Evolutionary conservation across 2,797 vertebrate genomes (phyloP), one percentile per base, ranked within the genome.

Genomic region (Paramormyrops hopkinsi): DNA sequence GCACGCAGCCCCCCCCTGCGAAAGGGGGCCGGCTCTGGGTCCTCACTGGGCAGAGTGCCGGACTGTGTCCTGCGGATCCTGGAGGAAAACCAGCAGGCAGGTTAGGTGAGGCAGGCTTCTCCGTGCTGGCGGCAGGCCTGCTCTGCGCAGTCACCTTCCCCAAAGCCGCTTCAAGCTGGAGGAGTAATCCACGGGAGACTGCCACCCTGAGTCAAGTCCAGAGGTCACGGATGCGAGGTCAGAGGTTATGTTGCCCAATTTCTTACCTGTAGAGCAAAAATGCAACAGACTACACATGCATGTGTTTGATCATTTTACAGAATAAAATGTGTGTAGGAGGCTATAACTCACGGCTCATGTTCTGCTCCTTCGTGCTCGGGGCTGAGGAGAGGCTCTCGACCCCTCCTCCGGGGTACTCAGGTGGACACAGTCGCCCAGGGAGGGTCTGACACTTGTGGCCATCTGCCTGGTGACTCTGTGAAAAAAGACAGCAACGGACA

Each of bases 31-130:
- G 96, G 90, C 3, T 98, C 97, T 0, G 96, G 93, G 12, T 96
- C 95, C 1, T 97, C 97, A 25, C 96, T 94, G 90, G 97, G 97
- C 89, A 98, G 97, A 91, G 97, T 97, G 41, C 98, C 97, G 0
- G 99, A 99, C 91, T 99, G 98, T 87, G 97, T 99, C 94, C 98
- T 97, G 79, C 97, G 96, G 89, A 99, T 98, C 94, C 99, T 99
- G 94, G 48, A 82, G 51, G 7, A 83, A n/a, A 1, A 17, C n/a
- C 8, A 50, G 33, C 44, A 25, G 88, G 29, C 17, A 83, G 41
- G 14, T 8, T 44, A 51, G 17, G 46, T 62, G 19, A 44, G 37
- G 29, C 33, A 59, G 41, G 54, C 19, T 4, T 5, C 2, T 73
- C 12, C 2, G 0, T 69, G 14, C 56, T 48, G 14, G 8, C 22